Evolutionary conservation across 2,113 vertebrate species (phyloP).

Genomic region (Natator depressus): DNA sequence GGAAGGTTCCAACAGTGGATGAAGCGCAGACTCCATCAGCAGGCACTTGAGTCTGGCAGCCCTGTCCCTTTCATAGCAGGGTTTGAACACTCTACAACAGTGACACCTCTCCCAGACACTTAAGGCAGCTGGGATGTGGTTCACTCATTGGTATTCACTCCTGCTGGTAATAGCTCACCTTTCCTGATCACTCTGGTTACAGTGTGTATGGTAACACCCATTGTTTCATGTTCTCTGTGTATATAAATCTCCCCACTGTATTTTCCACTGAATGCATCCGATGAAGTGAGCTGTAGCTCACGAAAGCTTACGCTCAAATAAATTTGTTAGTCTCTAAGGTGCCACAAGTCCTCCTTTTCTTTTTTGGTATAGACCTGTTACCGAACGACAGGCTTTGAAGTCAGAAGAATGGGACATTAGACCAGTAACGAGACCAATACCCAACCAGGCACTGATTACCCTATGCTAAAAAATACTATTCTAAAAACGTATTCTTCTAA

Average conservation of each 20-base stretch:
- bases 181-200: too few relatives aligned
- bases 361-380: not conserved
- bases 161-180: too few relatives aligned
- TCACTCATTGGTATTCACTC: not conserved
- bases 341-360: too few relatives aligned
- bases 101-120: not conserved
- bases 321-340: too few relatives aligned
- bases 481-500: not conserved
- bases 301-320: too few relatives aligned
- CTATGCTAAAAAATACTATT: not conserved
- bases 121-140: not conserved
- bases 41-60: not conserved
- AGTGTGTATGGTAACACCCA: too few relatives aligned
- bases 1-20: not conserved
- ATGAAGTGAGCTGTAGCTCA: too few relatives aligned
- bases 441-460: not conserved
- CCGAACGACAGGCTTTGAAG: not conserved
- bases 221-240: too few relatives aligned
- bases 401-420: not conserved
- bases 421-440: not conserved
- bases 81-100: not conserved
- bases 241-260: too few relatives aligned
- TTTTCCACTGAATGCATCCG: too few relatives aligned
- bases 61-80: not conserved
- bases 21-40: not conserved